Base-by-base conservation (phyloP, 2,113 vertebrate genomes). In the Anser cygnoides region DNA sequence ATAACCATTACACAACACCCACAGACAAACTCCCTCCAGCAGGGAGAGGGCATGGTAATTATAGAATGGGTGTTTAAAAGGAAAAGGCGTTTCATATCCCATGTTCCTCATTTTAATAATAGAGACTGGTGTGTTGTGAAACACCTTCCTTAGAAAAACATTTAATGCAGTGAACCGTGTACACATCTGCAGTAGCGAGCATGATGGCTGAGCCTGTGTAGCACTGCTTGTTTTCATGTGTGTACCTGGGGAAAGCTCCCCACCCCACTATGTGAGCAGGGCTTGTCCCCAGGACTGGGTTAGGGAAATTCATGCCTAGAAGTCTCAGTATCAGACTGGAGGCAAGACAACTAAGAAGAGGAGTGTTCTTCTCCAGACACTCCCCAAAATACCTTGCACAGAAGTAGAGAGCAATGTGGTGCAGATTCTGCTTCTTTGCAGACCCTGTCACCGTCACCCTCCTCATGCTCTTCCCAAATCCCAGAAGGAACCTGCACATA, bases 341-440 rank as follows among this genome's bases (percentile, higher is more conserved):
- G 41, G 37, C 71, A 15, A 10, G 39, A 35, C 16, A 26, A 39
- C 44, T 21, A 49, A 54, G 81, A 68, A 41, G 68, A 33, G 49
- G 49, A 43, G 22, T 18, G 31, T 29, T 57, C 10, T 41, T 23
- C 35, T 50, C 31, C 5, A 1, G 29, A 39, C n/a, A 37, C 43
- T 25, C 4, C 55, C 31, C 14, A 1, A 74, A 81, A 35, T 0
- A 3, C 31, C 59, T 18, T 0, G 3, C 6, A 7, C 18, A 44
- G 28, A 44, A 13, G 10, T 3, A 6, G 20, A 25, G 23, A 19
- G 16, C 23, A 17, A 1, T 3, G 61, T 52, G 0, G 2, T 13
- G 16, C 10, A 21, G 18, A 0, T 22, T 29, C 61, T 39, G 63
- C 39, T 84, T 25, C 59, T 68, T 49, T 13, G 5, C 49, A 28